Base-by-base conservation (phyloP, 2,888 invertebrate genomes). In the Volucella inflata region DNA sequence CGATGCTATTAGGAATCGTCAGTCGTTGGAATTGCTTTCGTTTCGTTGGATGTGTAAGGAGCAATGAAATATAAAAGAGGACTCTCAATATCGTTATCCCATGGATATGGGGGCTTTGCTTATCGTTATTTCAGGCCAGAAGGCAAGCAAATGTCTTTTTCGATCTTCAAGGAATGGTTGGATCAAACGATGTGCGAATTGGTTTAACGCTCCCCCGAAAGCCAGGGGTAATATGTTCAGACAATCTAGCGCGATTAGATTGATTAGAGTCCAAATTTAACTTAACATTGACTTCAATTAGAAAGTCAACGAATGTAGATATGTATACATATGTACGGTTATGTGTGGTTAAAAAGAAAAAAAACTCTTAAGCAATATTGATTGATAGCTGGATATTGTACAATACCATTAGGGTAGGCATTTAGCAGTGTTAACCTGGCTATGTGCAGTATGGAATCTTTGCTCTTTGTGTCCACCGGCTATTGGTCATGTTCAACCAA, bases 141-240 rank as follows among this genome's bases (percentile, higher is more conserved):
- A 55, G 46, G 17, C 51, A 51, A 42, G 72, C 72, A 53, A 74
- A 74, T 50, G 44, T 50, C 46, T 59, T 53, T 38, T 2, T 10
- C 14, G 10, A 38, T 30, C n/a, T 17, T 51, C 38, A 10, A 14
- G 11, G 16, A 14, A 38, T 9, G 77, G 44, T 42, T 46, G 62
- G 59, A 65, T 59, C 36, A 53, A 79, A 65, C 64, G 72, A 79
- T 72, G 79, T 79, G 79, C 79, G 79, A 79, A 79, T 79, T 79
- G 68, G 79, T 64, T 79, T 51, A 74, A 59, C 72, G 65, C 72
- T 50, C 59, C 72, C 57, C 51, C 74, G 14, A 38, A 62, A 74
- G 65, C 72, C 79, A 79, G 59, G 79, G 59, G 72, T 65, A 65
- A 42, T 55, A 42, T 70, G 64, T 64, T 57, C 10, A 59, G 72